These are phyloP conservation scores for Strongylocentrotus purpuratus DNA, from an alignment of 35 echinoderm and acorn worm genomes.

Conservation along the genomic window DNA sequence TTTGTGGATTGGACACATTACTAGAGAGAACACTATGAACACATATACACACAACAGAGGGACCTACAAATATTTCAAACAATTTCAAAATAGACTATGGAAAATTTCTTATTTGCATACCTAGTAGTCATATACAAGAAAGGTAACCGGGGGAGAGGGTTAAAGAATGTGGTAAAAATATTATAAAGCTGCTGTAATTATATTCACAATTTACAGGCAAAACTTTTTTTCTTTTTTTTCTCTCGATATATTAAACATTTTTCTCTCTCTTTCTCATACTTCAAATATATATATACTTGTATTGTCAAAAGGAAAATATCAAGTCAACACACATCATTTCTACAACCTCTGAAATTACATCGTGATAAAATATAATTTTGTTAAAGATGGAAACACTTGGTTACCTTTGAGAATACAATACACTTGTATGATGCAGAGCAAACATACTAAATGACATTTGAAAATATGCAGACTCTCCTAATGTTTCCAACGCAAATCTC, in stretches of 20 bases:
- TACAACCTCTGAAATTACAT: slow-evolving; percentile 43
- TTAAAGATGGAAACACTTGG: slow-evolving; percentile 3
- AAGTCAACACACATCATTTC: slow-evolving; percentile 29
- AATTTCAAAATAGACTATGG: slow-evolving; percentile 36
- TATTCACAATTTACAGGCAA: slow-evolving; percentile 53
- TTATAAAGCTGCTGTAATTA: slow-evolving; percentile 40
- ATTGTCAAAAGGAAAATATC: slow-evolving; percentile 48
- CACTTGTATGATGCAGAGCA: slow-evolving; percentile 3
- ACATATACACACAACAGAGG: slow-evolving; percentile 36
- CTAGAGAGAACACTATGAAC: background rate
- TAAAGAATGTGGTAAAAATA: slow-evolving; percentile 52
- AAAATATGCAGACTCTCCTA: slow-evolving; percentile 38
- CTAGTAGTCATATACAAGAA: slow-evolving; percentile 1
- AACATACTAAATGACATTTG: slow-evolving; percentile 31
- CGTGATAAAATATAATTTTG: slow-evolving; percentile 43
- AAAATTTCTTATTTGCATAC: slow-evolving; percentile 28
- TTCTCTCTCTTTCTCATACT: slow-evolving; percentile 32
- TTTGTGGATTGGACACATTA: background rate
- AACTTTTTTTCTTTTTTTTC: slow-evolving; percentile 12
- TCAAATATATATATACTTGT: slow-evolving; percentile 53
- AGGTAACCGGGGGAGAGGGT: background rate
- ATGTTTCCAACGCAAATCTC: background rate
- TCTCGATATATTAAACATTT: slow-evolving; percentile 41
- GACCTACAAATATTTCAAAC: slow-evolving; percentile 33
- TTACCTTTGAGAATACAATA: slow-evolving; percentile 48